These are phyloP conservation scores for Synergus japonicus DNA, from an alignment of 2,888 invertebrate species.

Conservation along the genomic window DNA sequence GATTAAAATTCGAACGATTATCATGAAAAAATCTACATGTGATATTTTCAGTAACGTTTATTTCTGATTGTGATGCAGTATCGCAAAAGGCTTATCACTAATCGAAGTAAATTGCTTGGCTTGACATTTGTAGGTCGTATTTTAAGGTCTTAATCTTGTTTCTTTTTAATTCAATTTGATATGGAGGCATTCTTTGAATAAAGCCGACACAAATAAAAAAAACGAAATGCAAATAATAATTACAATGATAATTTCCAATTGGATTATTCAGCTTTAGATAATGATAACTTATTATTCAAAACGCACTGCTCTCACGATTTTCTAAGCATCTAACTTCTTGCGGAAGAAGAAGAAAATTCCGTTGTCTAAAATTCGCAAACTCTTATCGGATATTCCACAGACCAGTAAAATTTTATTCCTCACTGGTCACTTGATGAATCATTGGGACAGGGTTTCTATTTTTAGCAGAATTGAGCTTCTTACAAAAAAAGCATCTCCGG, in stretches of 20 bases:
- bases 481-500: slow-evolving; percentile 43
- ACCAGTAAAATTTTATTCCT: slow-evolving; percentile 21
- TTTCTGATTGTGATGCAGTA: slow-evolving; percentile 1
- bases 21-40: not conserved
- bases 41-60: not conserved
- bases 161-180: not conserved
- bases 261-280: not conserved
- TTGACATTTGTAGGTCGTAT: not conserved
- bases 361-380: not conserved
- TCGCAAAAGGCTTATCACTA: not conserved
- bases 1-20: too few relatives aligned
- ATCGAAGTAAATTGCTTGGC: not conserved
- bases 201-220: not conserved
- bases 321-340: not conserved
- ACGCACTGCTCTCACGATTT: not conserved
- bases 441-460: slow-evolving; percentile 39
- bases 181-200: not conserved
- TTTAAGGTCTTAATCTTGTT: not conserved
- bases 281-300: not conserved
- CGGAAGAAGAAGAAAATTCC: not conserved
- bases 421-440: slow-evolving; percentile 45
- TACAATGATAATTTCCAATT: not conserved
- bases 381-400: not conserved
- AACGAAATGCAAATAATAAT: not conserved
- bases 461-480: slow-evolving; percentile 44